Evolutionary conservation across 2,888 invertebrate genomes (phyloP), one percentile per base, ranked within the genome.

Genomic region (Sisyra nigra): DNA sequence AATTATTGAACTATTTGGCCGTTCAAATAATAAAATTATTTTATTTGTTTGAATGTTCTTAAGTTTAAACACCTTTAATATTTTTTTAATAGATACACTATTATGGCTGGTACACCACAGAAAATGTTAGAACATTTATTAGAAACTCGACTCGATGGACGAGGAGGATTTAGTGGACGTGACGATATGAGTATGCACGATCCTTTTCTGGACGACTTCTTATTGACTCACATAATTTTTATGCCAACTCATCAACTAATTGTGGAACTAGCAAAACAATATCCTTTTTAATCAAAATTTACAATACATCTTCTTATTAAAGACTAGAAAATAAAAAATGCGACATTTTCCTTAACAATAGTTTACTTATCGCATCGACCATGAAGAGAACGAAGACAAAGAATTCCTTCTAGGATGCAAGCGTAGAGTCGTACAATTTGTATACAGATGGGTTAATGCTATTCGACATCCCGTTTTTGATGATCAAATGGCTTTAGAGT

Each of bases 81-180:
- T n/a, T 18, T 30, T 24, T 45, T 41, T 50, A 57, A 39, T 56
- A 81, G 81, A 62, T 87, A 87, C 59, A 84, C 82, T 53, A 84
- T 87, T 51, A 84, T 87, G 81, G 82, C 86, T 47, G 87, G 86
- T 42, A 82, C 83, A 45, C 80, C 86, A 35, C 79, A 81, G 57
- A 87, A 88, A 63, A 86, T 87, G 77, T 60, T 88, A 52, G 87
- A 88, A 59, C 83, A 88, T 63, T 67, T 88, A 38, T 64, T 88
- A 51, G 86, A 87, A 60, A 85, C 85, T 10, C 66, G 84, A 45
- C 65, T 85, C 52, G 80, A 81, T 50, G 72, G 72, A 48, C 64
- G 71, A 48, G 66, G 68, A 45, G 66, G 61, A 52, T 61, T 59
- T 50, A 67, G 62, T 50, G 58, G 54, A 1, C 55, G 58, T 5